Conservation (phyloP, 2,797 vertebrate genomes). For the Siniperca scherzeri region DNA sequence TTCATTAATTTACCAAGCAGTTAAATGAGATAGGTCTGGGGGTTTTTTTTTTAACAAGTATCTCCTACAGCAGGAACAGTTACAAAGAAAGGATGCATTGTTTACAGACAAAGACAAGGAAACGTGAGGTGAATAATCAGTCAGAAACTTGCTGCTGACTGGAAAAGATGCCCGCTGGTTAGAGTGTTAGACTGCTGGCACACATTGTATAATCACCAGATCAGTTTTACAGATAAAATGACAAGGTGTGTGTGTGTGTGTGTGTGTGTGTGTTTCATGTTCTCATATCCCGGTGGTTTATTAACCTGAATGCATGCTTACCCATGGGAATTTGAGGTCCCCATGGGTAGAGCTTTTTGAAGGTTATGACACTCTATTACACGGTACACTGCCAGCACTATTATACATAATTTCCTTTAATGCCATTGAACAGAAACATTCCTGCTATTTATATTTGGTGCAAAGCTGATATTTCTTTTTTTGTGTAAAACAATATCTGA, state of each 20-base stretch:
- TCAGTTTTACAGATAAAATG: not conserved
- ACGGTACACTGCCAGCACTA: not conserved
- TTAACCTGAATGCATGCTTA: too few relatives aligned
- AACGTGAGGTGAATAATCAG: slow-evolving; percentile 2
- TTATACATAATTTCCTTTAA: too few relatives aligned
- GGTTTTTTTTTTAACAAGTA: not conserved
- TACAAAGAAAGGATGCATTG: not conserved
- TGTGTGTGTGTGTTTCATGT: not conserved
- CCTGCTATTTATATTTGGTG: not conserved
- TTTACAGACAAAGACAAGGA: slow-evolving; percentile 37
- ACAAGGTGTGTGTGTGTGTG: too few relatives aligned
- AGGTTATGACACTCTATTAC: not conserved
- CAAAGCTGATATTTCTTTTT: not conserved
- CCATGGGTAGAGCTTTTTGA: too few relatives aligned
- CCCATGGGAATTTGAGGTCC: too few relatives aligned
- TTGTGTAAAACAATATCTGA: not conserved
- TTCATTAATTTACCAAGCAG: not conserved
- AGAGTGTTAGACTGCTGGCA: not conserved
- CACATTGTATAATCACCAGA: not conserved
- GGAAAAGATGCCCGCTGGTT: not conserved
- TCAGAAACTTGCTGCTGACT: not conserved
- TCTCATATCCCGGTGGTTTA: too few relatives aligned
- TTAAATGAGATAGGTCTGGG: slow-evolving; percentile 1
- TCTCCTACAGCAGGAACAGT: not conserved
- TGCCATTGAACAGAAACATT: not conserved